These are phyloP conservation scores for Achroia grisella DNA, from an alignment of 1,140 invertebrate species.

Conservation along the genomic window DNA sequence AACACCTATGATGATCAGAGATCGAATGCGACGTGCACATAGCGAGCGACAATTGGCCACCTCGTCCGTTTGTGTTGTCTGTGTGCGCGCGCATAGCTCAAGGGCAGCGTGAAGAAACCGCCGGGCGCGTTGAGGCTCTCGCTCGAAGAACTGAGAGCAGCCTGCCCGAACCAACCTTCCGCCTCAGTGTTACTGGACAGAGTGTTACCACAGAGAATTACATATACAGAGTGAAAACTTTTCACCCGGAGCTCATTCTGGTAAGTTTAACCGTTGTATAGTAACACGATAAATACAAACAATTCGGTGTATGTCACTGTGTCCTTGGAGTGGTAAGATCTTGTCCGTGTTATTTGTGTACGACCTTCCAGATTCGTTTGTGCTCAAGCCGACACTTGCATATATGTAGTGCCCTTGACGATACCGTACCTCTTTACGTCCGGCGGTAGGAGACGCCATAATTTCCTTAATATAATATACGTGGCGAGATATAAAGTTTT, in stretches of 20 bases:
- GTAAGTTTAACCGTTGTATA: too few relatives aligned
- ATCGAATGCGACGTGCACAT: conserved; percentile 13
- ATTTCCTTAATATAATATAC: neutral
- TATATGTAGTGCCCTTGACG: too few relatives aligned
- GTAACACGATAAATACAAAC: too few relatives aligned
- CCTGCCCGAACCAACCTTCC: conserved; percentile 39
- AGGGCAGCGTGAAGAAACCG: conserved; percentile 75
- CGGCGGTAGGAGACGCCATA: neutral
- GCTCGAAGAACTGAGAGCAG: conserved; percentile 50
- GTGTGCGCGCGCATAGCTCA: conserved; percentile 77
- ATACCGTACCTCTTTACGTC: neutral
- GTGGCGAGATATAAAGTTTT: too few relatives aligned
- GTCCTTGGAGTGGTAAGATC: too few relatives aligned
- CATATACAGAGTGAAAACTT: too few relatives aligned
- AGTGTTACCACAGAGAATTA: conserved; percentile 12
- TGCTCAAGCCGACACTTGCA: too few relatives aligned
- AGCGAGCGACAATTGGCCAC: conserved; percentile 53
- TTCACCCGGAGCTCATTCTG: neutral
- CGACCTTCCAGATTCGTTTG: too few relatives aligned
- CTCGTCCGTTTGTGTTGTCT: conserved; percentile 77
- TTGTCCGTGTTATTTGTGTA: too few relatives aligned
- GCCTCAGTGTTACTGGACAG: conserved; percentile 42
- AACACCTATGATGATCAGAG: neutral
- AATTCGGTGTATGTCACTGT: neutral
- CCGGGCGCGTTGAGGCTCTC: conserved; percentile 64